Percentiles rank a stretch among this genome's conserved stretches.
Conservation (phyloP, 2,797 vertebrate species). For the Falco biarmicus region DNA sequence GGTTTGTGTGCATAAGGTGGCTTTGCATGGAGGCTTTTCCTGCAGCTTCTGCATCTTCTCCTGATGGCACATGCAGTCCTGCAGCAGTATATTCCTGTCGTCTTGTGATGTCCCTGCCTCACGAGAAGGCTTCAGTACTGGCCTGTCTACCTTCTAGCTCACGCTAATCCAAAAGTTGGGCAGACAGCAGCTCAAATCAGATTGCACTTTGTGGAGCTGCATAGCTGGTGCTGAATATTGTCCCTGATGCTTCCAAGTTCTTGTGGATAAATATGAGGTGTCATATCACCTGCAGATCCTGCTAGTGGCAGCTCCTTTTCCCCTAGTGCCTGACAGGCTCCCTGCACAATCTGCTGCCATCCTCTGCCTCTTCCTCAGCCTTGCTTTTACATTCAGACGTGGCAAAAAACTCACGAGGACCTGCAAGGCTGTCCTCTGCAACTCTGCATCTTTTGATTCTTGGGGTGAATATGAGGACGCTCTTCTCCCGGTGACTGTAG, state of each 20-base stretch:
- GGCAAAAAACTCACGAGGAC: background rate
- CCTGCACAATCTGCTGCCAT: background rate
- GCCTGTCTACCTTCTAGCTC: background rate
- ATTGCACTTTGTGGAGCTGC: background rate
- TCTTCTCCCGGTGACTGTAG: background rate
- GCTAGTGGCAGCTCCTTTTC: background rate
- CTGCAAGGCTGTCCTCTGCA: background rate
- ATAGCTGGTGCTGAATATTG: accelerated
- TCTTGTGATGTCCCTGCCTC: background rate
- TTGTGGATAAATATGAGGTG: background rate
- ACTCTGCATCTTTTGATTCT: background rate
- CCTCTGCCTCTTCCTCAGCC: background rate
- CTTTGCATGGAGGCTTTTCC: background rate
- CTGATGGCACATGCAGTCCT: background rate
- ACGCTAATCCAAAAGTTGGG: background rate
- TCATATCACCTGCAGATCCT: background rate
- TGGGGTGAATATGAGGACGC: background rate
- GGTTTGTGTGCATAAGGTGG: background rate
- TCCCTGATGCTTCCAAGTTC: background rate
- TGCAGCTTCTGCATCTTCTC: background rate
- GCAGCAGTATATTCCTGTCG: background rate
- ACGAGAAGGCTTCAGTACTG: background rate
- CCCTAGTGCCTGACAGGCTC: background rate
- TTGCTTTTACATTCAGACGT: background rate
- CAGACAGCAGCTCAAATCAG: background rate